Base-by-base conservation (phyloP, 2,797 vertebrate genomes). In the Spea hammondii region DNA sequence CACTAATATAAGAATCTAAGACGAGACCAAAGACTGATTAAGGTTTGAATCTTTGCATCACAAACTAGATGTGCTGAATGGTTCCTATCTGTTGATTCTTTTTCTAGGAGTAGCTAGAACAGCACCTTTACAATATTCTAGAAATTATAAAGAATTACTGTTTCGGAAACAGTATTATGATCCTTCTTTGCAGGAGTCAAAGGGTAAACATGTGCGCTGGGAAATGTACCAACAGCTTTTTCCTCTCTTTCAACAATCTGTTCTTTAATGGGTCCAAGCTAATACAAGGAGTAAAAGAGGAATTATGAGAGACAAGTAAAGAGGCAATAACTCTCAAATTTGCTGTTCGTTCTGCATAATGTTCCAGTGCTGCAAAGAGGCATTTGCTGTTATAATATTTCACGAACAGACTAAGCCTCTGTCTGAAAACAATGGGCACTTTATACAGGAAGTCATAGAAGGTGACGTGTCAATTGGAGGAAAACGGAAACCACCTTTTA, bases 211-310 rank as follows among this genome's bases (percentile, higher is more conserved):
- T 74, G 48, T 75, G 70, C 53, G 70, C 84, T 86, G 14, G 54
- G 72, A 51, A 78, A 86, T 87, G 85, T 83, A 74, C 83, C 86
- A 67, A 66, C 68, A 59, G 44, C 47, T 49, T 72, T 80, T 9
- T 47, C 68, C n/a, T 70, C 12, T 8, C 57, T 57, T 80, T 71
- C 55, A 80, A 51, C 50, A 54, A 71, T 57, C 57, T 76, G 59
- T 64, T 53, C 48, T 46, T 80, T 80, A 72, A 76, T 65, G 65
- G 74, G 50, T 76, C 79, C 74, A 76, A 57, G 79, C 73, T 71
- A 44, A 75, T 71, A 70, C 76, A 80, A 57, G 49, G 50, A 47
- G 59, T 66, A 45, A 17, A 80, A 76, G 32, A 10, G 49, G 67
- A 68, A 72, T 70, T 60, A 76, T 9, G 74, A 67, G 79, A 81